Evolutionary conservation across 1,140 invertebrate species (phyloP).

Genomic region (Periplaneta americana): DNA sequence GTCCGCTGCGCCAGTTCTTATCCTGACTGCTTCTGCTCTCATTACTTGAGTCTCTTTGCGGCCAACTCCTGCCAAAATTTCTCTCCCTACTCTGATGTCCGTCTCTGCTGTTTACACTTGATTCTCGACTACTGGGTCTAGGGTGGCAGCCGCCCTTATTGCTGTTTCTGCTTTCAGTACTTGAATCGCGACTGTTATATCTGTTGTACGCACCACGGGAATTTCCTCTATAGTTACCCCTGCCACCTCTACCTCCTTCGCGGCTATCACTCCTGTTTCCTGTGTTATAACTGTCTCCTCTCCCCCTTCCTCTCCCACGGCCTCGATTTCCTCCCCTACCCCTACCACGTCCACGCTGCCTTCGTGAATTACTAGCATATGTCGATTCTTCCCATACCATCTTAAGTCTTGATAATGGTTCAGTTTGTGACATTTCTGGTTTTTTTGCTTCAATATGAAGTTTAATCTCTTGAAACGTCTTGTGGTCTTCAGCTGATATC

Average conservation of each 20-base stretch:
- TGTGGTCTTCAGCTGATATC: background rate
- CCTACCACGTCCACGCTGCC: background rate
- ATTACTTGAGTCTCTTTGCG: background rate
- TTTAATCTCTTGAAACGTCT: background rate
- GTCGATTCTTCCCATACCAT: background rate
- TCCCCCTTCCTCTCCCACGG: background rate
- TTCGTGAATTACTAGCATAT: background rate
- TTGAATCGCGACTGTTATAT: background rate
- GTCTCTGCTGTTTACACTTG: background rate
- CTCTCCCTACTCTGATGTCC: constrained; percentile 4
- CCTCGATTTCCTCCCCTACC: background rate
- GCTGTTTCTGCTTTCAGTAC: background rate
- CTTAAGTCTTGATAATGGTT: background rate
- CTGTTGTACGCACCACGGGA: background rate
- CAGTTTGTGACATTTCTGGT: background rate
- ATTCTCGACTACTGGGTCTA: background rate
- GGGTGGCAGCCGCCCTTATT: background rate
- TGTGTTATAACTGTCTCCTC: background rate
- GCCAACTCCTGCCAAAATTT: background rate
- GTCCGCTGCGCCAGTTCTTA: background rate
- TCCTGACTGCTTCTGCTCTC: background rate
- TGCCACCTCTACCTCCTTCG: background rate
- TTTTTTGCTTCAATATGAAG: background rate
- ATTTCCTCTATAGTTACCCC: background rate
- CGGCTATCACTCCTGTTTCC: background rate